Conservation (phyloP, 2,888 invertebrate species). For the Noctua janthina region DNA sequence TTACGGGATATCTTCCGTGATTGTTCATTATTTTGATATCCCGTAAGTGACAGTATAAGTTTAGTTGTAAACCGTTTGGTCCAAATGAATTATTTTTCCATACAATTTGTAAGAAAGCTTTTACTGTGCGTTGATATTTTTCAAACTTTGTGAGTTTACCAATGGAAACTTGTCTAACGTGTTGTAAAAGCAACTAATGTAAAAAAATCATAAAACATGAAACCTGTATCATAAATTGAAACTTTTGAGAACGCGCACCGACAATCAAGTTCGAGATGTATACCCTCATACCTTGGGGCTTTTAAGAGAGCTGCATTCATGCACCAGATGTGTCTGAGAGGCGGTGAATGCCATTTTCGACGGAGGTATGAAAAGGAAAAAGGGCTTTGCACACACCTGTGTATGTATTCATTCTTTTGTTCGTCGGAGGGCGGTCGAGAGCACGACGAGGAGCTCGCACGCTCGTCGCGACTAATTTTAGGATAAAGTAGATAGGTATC, state of each 20-base stretch:
- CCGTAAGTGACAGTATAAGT: no score
- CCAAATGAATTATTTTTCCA: not conserved
- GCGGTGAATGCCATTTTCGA: slow-evolving; percentile 80
- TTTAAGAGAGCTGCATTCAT: slow-evolving; percentile 77
- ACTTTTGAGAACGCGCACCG: slow-evolving; percentile 32
- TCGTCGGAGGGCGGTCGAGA: slow-evolving; percentile 74
- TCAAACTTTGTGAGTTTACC: slow-evolving; percentile 25
- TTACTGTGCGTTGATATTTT: slow-evolving; percentile 20
- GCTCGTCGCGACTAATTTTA: slow-evolving; percentile 58
- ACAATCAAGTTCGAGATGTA: slow-evolving; percentile 60
- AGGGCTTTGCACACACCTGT: slow-evolving; percentile 78
- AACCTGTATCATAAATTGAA: slow-evolving; percentile 14
- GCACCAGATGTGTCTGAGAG: slow-evolving; percentile 75
- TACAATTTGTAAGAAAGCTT: not conserved
- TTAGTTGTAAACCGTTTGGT: no score
- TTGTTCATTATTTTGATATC: no score
- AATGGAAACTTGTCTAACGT: slow-evolving; percentile 11
- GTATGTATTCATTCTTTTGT: slow-evolving; percentile 82
- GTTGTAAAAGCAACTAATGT: slow-evolving; percentile 13
- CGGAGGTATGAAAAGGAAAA: slow-evolving; percentile 78
- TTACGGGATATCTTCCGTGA: no score
- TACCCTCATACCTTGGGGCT: slow-evolving; percentile 61
- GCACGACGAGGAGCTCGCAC: slow-evolving; percentile 65
- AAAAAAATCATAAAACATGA: slow-evolving; percentile 26
- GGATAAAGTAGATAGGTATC: slow-evolving; percentile 41